Base-by-base conservation (phyloP, 2,797 vertebrate genomes). In the Esox lucius region DNA sequence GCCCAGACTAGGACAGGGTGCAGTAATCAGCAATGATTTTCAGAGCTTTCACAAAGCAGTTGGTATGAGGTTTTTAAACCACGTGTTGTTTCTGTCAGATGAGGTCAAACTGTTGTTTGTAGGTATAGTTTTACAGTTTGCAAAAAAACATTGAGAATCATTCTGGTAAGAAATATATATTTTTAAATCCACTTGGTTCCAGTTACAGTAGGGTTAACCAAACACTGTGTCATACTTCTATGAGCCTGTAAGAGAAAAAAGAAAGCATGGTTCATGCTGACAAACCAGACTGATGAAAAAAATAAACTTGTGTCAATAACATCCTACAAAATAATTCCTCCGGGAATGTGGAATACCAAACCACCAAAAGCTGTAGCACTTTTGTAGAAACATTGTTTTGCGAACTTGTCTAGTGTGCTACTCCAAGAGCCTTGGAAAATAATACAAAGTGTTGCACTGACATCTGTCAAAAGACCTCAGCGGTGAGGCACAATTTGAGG, bases 401-500 rank as follows among this genome's bases (percentile, higher is more conserved):
- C 59, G 53, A 19, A 61, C 53, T 59, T 56, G 48, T 28, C 28
- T 51, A 24, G 24, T 28, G n/a, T 68, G 16, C 56, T 75, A 74
- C 64, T 48, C 26, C 59, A 62, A 80, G 75, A 80, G 70, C 70
- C 76, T 78, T 76, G 56, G 33, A 31, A 69, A 73, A 68, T 17
- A 84, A 70, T 42, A 76, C 72, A 79, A 80, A 79, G 78, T 74
- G 73, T 13, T 13, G 56, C 1, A 33, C 67, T 84, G 79, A 84
- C 73, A 66, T 49, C 74, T 73, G 77, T 82, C 79, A 71, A 71
- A 59, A 81, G 70, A 78, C 19, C 35, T 26, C 61, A 46, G 33
- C 16, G 15, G 0, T 12, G 42, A 48, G 39, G 69, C n/a, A 69
- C 68, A 15, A 22, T 59, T 22, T 59, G 53, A 59, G 12, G 39